phyloP scores from a whole-genome alignment of 2,888 invertebrate genomes.

The Caenorhabditis macrosperma region DNA sequence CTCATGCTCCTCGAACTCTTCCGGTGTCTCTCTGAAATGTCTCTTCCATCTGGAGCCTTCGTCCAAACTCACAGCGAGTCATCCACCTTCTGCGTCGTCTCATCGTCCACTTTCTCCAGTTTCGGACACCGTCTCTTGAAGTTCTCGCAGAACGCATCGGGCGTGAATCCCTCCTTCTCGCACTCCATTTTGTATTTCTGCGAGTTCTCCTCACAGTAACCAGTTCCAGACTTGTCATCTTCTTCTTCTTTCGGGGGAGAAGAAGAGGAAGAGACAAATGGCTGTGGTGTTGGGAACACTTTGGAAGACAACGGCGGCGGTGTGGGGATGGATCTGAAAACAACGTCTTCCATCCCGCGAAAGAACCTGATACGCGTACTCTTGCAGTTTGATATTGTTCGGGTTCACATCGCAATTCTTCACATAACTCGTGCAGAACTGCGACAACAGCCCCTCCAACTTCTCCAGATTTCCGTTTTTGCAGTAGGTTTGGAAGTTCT shows the following conservation, averaged over 20 bases:
- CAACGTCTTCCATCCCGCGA: not conserved
- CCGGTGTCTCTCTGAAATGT: constrained; percentile 40
- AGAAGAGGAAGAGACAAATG: constrained; percentile 1
- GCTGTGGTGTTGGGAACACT: constrained; percentile 41
- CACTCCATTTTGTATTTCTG: constrained; percentile 22
- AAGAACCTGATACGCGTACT: not conserved
- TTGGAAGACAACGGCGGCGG: constrained; percentile 11
- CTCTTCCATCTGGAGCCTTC: not conserved
- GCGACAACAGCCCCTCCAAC: constrained; percentile 59
- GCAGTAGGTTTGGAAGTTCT: constrained; percentile 62
- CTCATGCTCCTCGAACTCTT: constrained; percentile 45
- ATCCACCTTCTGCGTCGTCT: constrained; percentile 23
- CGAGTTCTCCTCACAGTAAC: constrained; percentile 10
- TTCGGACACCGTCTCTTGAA: constrained; percentile 30
- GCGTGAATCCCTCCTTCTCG: constrained; percentile 39
- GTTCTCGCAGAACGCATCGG: constrained; percentile 25
- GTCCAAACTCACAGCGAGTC: constrained; percentile 46
- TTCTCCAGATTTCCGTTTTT: constrained; percentile 22
- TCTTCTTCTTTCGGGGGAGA: not conserved
- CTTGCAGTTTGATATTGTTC: not conserved
- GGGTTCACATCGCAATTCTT: constrained; percentile 38
- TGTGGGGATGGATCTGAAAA: constrained; percentile 18
- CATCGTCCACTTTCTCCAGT: constrained; percentile 38
- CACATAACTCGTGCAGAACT: constrained; percentile 59
- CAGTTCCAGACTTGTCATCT: no score